Evolutionary conservation across 2,888 invertebrate species (phyloP).

Genomic region (Dichetophora obliterata): DNA sequence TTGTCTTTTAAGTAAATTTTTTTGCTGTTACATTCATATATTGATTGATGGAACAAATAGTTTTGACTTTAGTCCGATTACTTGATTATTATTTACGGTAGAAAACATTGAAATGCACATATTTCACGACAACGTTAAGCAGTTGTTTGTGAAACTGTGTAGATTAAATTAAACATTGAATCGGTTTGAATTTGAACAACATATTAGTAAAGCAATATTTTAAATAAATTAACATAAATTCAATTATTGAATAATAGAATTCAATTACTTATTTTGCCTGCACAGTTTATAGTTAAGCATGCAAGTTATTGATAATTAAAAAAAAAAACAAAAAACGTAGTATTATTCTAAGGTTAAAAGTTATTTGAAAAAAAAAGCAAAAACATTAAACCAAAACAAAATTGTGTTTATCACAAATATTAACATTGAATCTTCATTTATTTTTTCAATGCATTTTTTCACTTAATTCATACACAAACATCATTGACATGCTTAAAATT

Average conservation of each 20-base stretch:
- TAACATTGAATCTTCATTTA: background rate
- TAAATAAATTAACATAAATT: background rate
- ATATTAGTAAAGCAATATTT: slow-evolving; percentile 18
- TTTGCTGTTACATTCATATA: too few relatives aligned
- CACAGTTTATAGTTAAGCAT: background rate
- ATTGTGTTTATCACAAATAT: background rate
- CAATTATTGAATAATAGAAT: background rate
- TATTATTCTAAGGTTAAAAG: background rate
- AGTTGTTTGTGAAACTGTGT: too few relatives aligned
- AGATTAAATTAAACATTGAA: too few relatives aligned
- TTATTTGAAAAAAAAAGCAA: too few relatives aligned
- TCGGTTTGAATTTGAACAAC: too few relatives aligned
- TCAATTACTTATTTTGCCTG: slow-evolving; percentile 2
- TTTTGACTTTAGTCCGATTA: too few relatives aligned
- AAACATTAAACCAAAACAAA: slow-evolving; percentile 11
- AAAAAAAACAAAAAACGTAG: background rate
- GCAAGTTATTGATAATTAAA: background rate
- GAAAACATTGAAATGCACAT: too few relatives aligned
- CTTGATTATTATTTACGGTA: too few relatives aligned
- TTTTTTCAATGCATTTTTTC: background rate
- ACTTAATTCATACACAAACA: background rate
- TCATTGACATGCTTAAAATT: background rate
- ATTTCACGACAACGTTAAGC: too few relatives aligned
- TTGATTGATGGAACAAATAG: too few relatives aligned
- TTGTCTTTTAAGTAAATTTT: too few relatives aligned